Conservation (phyloP, 2,888 invertebrate species). For the Mythimna impura region DNA sequence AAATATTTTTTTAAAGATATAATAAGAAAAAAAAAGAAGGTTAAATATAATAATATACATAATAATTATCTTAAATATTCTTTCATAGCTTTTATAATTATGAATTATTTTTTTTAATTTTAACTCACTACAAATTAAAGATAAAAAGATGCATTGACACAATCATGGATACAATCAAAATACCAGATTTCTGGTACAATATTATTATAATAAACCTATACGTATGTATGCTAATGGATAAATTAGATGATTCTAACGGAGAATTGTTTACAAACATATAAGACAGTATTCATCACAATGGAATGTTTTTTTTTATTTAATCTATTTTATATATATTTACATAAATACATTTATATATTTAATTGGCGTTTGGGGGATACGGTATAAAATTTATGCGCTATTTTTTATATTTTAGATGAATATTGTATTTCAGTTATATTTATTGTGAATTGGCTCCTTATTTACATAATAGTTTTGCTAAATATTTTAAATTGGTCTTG, state of each 20-base stretch:
- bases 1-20: too few relatives aligned
- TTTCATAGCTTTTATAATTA: not conserved
- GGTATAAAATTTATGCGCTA: constrained; percentile 36
- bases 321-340: constrained; percentile 52
- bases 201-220: constrained; percentile 69
- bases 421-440: constrained; percentile 29
- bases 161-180: constrained; percentile 42
- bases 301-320: constrained; percentile 6
- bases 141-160: constrained; percentile 14
- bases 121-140: not conserved
- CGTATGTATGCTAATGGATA: constrained; percentile 65
- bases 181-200: constrained; percentile 52
- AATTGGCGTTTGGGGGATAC: constrained; percentile 13
- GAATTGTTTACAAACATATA: constrained; percentile 55
- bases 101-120: not conserved
- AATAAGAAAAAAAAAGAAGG: too few relatives aligned
- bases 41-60: too few relatives aligned
- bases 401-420: constrained; percentile 13
- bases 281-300: constrained; percentile 58
- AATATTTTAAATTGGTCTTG: not conserved
- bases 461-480: constrained; percentile 3
- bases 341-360: constrained; percentile 20
- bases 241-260: constrained; percentile 62
- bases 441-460: constrained; percentile 3
- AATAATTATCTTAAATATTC: not conserved